These are phyloP conservation scores for Heliothis peltigera DNA, from an alignment of 2,888 invertebrate species.

Conservation along the genomic window DNA sequence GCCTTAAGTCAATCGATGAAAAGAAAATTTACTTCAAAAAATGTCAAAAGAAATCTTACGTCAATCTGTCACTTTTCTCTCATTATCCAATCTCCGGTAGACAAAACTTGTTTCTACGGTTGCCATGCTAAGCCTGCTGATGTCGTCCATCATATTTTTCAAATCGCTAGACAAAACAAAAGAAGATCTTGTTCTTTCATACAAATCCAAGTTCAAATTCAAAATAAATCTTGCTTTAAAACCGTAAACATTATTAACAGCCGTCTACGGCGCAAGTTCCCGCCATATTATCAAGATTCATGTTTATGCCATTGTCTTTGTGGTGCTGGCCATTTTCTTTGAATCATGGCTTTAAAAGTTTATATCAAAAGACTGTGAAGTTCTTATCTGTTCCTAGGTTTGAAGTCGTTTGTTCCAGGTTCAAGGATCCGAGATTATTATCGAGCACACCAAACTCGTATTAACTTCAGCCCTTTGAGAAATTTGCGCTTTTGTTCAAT, in stretches of 20 bases:
- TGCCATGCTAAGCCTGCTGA: no score
- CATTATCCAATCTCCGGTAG: no score
- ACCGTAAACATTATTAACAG: slow-evolving; percentile 35
- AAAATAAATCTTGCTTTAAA: slow-evolving; percentile 17
- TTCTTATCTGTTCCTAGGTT: slow-evolving; percentile 70
- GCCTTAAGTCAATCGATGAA: no score
- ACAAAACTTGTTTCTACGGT: no score
- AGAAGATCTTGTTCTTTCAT: background rate
- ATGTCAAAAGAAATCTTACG: no score
- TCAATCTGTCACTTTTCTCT: no score
- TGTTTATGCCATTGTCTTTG: slow-evolving; percentile 63
- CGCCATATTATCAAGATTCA: slow-evolving; percentile 60
- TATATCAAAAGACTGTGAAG: slow-evolving; percentile 64
- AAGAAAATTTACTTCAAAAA: no score
- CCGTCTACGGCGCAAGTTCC: slow-evolving; percentile 32
- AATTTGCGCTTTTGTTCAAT: slow-evolving; percentile 54
- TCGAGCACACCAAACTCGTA: slow-evolving; percentile 47
- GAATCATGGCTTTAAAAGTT: slow-evolving; percentile 65
- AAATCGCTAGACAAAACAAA: background rate
- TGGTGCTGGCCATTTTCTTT: slow-evolving; percentile 54
- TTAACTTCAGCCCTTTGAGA: slow-evolving; percentile 57
- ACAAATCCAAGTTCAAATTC: slow-evolving; percentile 4
- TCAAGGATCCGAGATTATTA: slow-evolving; percentile 63
- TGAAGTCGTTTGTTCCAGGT: slow-evolving; percentile 66
- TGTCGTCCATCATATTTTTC: background rate